Base-by-base conservation (phyloP, 1,140 invertebrate genomes). In the Diabrotica virgifera region DNA sequence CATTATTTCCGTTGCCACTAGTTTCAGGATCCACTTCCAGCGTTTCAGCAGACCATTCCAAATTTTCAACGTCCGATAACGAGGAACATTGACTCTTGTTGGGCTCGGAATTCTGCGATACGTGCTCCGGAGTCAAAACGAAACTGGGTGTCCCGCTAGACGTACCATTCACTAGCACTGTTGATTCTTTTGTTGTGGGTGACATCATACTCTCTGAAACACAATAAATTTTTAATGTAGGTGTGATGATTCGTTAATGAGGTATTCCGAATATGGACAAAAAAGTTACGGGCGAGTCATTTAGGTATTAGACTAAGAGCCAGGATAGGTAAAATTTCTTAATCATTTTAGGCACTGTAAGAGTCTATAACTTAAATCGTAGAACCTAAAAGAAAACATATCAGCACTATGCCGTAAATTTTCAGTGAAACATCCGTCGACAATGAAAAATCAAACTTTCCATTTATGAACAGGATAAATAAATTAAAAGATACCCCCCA, bases 11-110 rank as follows among this genome's bases (percentile, higher is more conserved):
- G 40, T 62, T 68, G 36, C 54, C 64, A 8, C 68, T 63, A 12
- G 70, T 70, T 5, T 73, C 74, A 8, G 75, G 71, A 64, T 75
- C 74, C 24, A 67, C 66, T 52, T 76, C 76, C 52, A 68, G 65
- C 55, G 36, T 37, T 36, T 76, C 76, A 5, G 85, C 85, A 68
- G 85, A 86, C 70, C 87, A 86, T 74, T 88, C 87, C 75, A 83
- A 88, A 72, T 84, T 87, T 74, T 87, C 86, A 13, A 83, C 84
- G 68, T 87, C 86, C 8, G 85, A 87, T 63, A 86, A 78, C 61
- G 84, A 86, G 40, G 82, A 86, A 72, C 83, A 87, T 72, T 84
- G 84, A 70, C 77, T 78, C 70, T 75, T 76, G 35, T 68, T 68
- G 46, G 68, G 65, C 11, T 73, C 71, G 24, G 56, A 54, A 52